Conservation (phyloP, 2,113 vertebrate genomes). For the Myotis yumanensis region DNA sequence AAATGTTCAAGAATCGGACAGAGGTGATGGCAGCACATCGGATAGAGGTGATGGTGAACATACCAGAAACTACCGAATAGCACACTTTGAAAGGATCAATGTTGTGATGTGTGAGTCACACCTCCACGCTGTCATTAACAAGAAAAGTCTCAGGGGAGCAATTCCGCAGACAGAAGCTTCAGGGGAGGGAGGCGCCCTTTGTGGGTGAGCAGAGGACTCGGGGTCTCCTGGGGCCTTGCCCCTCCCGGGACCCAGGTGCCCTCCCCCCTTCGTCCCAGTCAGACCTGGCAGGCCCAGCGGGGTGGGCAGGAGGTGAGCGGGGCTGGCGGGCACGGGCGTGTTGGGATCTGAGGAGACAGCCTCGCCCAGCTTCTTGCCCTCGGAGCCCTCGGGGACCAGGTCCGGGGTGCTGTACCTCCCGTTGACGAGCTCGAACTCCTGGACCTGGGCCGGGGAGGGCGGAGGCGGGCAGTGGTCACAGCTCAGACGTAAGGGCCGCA, state of each 20-base stretch:
- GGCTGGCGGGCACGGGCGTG: conserved; percentile 93
- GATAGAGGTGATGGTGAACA: too few relatives aligned
- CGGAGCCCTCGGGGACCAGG: conserved; percentile 89
- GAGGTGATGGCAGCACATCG: not conserved
- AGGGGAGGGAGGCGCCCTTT: not conserved
- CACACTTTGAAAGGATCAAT: not conserved
- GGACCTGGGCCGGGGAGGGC: conserved; percentile 85
- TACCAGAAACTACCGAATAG: rapidly evolving
- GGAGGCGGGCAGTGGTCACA: not conserved
- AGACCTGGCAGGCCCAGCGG: conserved; percentile 87
- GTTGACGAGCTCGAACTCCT: conserved; percentile 98
- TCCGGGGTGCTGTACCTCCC: conserved; percentile 97
- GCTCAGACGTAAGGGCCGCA: not conserved
- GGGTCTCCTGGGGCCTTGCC: not conserved
- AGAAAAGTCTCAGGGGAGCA: not conserved
- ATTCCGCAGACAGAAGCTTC: not conserved
- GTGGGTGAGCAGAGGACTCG: not conserved
- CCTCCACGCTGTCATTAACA: not conserved
- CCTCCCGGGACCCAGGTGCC: not conserved
- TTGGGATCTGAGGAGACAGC: conserved; percentile 93
- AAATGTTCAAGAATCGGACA: not conserved
- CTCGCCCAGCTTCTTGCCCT: conserved; percentile 91
- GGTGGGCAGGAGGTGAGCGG: conserved; percentile 84
- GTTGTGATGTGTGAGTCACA: rapidly evolving
- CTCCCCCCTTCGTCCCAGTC: rapidly evolving